phyloP scores from a whole-genome alignment of 2,888 invertebrate species.

The Rhingia campestris region DNA sequence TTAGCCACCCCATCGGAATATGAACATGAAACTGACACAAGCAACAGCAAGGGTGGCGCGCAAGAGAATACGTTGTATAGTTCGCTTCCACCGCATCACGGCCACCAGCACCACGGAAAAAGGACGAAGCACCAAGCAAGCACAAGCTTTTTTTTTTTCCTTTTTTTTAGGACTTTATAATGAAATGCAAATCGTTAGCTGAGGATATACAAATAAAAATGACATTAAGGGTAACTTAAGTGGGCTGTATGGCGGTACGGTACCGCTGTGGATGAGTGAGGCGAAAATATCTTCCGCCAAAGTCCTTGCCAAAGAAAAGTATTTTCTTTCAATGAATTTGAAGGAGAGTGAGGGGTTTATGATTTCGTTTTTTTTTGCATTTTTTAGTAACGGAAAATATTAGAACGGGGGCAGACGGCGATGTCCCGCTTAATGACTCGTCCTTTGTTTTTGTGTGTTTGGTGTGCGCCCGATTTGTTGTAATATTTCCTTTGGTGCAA shows the following conservation, averaged over 20 bases:
- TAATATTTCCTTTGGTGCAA: slow-evolving; percentile 18
- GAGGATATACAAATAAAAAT: slow-evolving; percentile 71
- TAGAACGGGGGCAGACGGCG: slow-evolving; percentile 45
- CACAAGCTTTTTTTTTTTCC: slow-evolving; percentile 25
- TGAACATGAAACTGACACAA: slow-evolving; percentile 42
- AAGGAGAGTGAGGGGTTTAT: slow-evolving; percentile 26
- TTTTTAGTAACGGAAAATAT: slow-evolving; percentile 19
- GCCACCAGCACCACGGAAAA: neutral
- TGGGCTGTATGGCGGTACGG: slow-evolving; percentile 33
- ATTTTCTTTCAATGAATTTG: slow-evolving; percentile 26
- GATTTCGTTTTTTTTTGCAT: slow-evolving; percentile 7
- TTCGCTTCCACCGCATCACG: neutral
- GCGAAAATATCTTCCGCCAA: slow-evolving; percentile 10
- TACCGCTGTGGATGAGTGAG: neutral
- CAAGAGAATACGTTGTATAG: too few relatives aligned
- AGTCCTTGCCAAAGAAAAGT: slow-evolving; percentile 29
- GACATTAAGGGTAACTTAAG: slow-evolving; percentile 70
- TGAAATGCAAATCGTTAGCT: slow-evolving; percentile 70
- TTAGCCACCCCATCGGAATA: slow-evolving; percentile 20
- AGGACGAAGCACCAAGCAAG: slow-evolving; percentile 14
- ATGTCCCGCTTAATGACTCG: slow-evolving; percentile 62
- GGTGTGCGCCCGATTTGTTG: slow-evolving; percentile 38
- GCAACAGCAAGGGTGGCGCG: slow-evolving; percentile 6
- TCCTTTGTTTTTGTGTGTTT: slow-evolving; percentile 43
- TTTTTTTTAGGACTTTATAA: slow-evolving; percentile 60